Conservation (phyloP, 2,113 vertebrate genomes). For the Nyctereutes procyonoides region DNA sequence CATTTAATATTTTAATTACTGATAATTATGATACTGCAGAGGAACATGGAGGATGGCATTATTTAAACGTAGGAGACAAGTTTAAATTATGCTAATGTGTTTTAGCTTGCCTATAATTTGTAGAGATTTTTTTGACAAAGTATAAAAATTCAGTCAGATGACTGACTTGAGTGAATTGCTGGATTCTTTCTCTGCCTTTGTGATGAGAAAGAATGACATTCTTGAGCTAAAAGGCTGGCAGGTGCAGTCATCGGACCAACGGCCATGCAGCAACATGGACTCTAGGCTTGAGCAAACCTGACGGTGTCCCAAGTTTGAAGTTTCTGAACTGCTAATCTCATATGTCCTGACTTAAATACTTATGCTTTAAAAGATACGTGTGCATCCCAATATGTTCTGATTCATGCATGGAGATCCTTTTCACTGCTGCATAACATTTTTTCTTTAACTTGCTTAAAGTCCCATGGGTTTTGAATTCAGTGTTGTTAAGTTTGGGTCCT, state of each 20-base stretch:
- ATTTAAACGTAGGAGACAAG: neutral
- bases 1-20: constrained; percentile 66
- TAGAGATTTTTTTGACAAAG: neutral
- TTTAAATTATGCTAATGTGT: neutral
- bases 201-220: neutral
- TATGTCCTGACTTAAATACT: neutral
- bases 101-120: neutral
- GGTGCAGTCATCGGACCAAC: rapidly evolving
- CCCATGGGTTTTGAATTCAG: neutral
- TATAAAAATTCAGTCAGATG: neutral
- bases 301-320: neutral
- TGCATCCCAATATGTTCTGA: rapidly evolving
- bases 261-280: rapidly evolving
- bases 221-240: neutral
- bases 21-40: constrained; percentile 34
- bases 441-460: neutral
- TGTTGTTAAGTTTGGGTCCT: neutral
- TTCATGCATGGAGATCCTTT: rapidly evolving
- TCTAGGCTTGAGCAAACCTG: neutral
- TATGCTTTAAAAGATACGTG: neutral
- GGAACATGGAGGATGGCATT: neutral
- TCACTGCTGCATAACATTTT: neutral
- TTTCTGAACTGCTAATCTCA: neutral
- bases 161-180: neutral
- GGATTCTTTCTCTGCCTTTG: neutral